Evolutionary conservation across 2,888 invertebrate species (phyloP).

Genomic region (Nomada lathburiana): DNA sequence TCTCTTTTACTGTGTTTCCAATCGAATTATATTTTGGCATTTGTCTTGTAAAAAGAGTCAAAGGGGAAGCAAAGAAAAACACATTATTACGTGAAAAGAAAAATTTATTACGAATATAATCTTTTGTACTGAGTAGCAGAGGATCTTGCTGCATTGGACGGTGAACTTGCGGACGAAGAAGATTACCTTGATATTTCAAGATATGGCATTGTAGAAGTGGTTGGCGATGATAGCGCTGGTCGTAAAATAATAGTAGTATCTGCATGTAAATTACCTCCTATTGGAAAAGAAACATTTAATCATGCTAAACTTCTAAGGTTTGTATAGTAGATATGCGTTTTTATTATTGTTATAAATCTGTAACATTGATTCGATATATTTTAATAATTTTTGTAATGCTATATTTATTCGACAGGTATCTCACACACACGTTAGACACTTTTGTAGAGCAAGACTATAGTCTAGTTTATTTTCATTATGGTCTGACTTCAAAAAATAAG

Average conservation of each 20-base stretch:
- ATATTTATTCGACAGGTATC: conserved; percentile 88
- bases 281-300: conserved; percentile 89
- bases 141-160: conserved; percentile 82
- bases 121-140: conserved; percentile 74
- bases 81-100: background rate
- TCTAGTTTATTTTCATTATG: conserved; percentile 98
- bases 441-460: conserved; percentile 99
- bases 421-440: conserved; percentile 97
- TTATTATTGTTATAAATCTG: conserved; percentile 12
- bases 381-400: background rate
- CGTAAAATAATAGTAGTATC: conserved; percentile 98
- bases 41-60: conserved; percentile 1
- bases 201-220: conserved; percentile 93
- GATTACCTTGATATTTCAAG: conserved; percentile 90
- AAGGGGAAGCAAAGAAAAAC: background rate
- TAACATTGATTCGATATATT: background rate
- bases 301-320: conserved; percentile 91
- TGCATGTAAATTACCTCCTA: conserved; percentile 91
- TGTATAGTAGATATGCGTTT: conserved; percentile 30
- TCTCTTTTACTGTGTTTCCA: conserved; percentile 30
- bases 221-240: conserved; percentile 93
- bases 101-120: conserved; percentile 34
- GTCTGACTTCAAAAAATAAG: conserved; percentile 97
- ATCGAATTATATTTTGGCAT: conserved; percentile 27
- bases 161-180: conserved; percentile 85